Conservation (phyloP, 2,113 vertebrate species). For the Heloderma charlesbogerti region DNA sequence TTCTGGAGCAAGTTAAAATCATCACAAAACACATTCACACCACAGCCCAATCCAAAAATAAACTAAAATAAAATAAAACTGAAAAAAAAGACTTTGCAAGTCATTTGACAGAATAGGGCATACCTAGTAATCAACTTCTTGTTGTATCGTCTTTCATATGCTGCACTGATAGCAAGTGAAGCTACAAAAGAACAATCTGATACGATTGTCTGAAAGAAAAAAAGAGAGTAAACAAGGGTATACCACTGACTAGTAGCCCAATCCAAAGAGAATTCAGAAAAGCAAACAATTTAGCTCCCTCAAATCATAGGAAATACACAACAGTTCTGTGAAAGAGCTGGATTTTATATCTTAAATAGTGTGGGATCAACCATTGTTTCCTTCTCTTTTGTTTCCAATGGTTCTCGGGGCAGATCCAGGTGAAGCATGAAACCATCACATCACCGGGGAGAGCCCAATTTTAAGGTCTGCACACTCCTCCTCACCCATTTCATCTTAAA, state of each 20-base stretch:
- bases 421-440: too few species aligned
- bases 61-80: background rate
- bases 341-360: background rate
- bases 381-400: too few species aligned
- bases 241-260: background rate
- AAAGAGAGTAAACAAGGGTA: background rate
- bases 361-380: too few species aligned
- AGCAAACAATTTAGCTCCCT: background rate
- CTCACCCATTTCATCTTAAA: too few species aligned
- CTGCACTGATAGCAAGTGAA: slow-evolving; percentile 96
- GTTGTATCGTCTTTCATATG: slow-evolving; percentile 95
- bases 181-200: slow-evolving; percentile 99
- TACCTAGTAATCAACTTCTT: slow-evolving; percentile 99
- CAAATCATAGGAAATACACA: background rate
- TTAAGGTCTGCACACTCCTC: too few species aligned
- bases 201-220: slow-evolving; percentile 89
- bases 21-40: background rate
- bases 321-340: background rate
- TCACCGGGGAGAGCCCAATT: too few species aligned
- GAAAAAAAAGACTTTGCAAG: background rate
- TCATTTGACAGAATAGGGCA: background rate
- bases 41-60: background rate
- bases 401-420: too few species aligned
- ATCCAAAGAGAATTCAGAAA: slow-evolving; percentile 11
- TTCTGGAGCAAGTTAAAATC: background rate